Conservation (phyloP, 2,797 vertebrate genomes). For the Lacerta bilineata region DNA sequence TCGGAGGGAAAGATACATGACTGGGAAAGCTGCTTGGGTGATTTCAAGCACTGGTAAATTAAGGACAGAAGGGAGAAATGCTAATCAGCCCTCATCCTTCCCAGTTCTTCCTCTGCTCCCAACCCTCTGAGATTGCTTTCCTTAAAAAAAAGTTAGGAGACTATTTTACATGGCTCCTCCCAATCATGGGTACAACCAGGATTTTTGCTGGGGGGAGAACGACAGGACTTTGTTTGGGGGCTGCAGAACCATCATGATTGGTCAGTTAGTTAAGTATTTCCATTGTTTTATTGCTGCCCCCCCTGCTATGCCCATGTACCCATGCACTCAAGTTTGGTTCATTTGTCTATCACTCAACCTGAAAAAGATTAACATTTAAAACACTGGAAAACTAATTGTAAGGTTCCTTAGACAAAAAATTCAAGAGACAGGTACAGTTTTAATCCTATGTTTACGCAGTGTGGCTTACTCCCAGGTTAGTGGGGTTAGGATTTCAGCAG, state of each 20-base stretch:
- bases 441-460: no score
- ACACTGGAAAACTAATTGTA: background rate
- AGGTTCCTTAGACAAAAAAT: constrained; percentile 1
- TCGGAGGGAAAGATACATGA: no score
- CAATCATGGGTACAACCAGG: no score
- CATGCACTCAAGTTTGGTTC: background rate
- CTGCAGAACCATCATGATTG: no score
- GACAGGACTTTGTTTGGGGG: no score
- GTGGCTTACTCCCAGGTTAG: no score
- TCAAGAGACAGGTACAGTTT: background rate
- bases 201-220: no score
- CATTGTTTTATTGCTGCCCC: no score
- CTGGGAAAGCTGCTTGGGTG: background rate
- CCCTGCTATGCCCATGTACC: background rate
- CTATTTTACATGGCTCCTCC: no score
- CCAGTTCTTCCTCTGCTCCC: background rate
- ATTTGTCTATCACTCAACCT: background rate
- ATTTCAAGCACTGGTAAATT: background rate
- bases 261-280: no score
- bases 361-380: background rate
- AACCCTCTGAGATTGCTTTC: background rate
- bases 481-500: background rate
- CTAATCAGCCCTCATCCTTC: background rate
- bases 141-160: background rate
- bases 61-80: background rate